Base-by-base conservation (phyloP, 2,888 invertebrate species). In the Acanthosoma haemorrhoidale region DNA sequence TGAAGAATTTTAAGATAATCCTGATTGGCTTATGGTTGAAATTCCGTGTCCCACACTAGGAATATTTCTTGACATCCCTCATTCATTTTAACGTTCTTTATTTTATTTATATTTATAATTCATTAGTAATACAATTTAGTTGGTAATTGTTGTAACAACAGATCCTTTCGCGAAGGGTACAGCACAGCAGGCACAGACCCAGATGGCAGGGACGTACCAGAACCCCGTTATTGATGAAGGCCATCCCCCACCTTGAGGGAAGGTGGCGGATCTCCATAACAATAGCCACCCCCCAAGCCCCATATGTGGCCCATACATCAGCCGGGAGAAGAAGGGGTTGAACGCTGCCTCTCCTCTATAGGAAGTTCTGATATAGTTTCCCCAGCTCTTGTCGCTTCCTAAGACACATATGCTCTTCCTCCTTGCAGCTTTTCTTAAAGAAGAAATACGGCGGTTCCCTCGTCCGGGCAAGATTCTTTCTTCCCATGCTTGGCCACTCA, bases 191-290 rank as follows among this genome's bases (percentile, higher is more conserved):
- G n/a, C n/a, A n/a, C n/a, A 6, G 41, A 11, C 43, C 18, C 43
- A 51, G 43, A 51, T 51, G 43, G 39, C 69, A 32, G 58, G 11
- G 51, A 57, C n/a, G n/a, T n/a, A n/a, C n/a, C n/a, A n/a, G n/a
- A 32, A 9, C 5, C 5, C 13, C 2, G 43, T 51, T 51, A 51
- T 51, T 51, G 43, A 51, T 51, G 41, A 41, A 41, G 41, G 15
- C 29, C 15, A 15, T 29, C 16, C 69, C 61, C 29, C 21, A 43
- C 43, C 38, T 41, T 51, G 13, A n/a, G n/a, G n/a, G 4, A 51
- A 51, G 21, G 60, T 43, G 32, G 16, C 25, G 21, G 29, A 67
- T 67, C 57, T 67, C 67, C 67, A 67, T 67, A 67, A 67, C 69
- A 67, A 67, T 34, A 34, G 31, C 1, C 34, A 51, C 34, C 16